Conservation (phyloP, 2,797 vertebrate genomes). For the Syngnathus acus region DNA sequence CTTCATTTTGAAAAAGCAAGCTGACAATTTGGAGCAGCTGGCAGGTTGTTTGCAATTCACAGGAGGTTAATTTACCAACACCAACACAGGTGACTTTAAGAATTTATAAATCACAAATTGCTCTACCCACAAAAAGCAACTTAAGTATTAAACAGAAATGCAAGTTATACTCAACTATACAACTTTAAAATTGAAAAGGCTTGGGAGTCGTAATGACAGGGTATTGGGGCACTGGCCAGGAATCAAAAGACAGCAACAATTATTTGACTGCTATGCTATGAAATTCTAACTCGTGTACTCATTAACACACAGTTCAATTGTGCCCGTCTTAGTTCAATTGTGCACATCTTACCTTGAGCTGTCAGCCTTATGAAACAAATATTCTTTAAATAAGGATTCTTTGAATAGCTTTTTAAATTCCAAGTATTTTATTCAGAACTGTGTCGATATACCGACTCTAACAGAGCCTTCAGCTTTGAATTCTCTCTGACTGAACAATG, state of each 20-base stretch:
- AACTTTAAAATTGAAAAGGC: not conserved
- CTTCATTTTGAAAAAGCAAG: not conserved
- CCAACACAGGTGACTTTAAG: not conserved
- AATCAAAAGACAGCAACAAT: not conserved
- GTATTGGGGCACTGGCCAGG: not conserved
- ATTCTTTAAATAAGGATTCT: slow-evolving; percentile 14
- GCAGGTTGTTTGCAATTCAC: not conserved
- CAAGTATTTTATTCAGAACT: slow-evolving; percentile 35
- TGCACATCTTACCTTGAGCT: slow-evolving; percentile 23
- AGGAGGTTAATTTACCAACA: not conserved
- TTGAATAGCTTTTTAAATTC: slow-evolving; percentile 43
- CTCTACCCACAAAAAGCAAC: not conserved
- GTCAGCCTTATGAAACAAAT: slow-evolving; percentile 34
- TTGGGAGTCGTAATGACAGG: not conserved
- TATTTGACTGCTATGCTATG: not conserved
- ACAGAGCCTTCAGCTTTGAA: slow-evolving; percentile 40
- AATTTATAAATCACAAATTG: not conserved
- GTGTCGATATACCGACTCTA: slow-evolving; percentile 34
- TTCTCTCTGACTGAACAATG: slow-evolving; percentile 33
- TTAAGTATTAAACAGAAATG: not conserved
- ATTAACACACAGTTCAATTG: not conserved
- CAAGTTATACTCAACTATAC: not conserved
- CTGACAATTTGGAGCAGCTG: not conserved
- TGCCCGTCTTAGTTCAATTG: not conserved
- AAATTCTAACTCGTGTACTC: not conserved